These are phyloP conservation scores for Gymnosoma rotundatum DNA, from an alignment of 2,888 invertebrate genomes.

Conservation along the genomic window DNA sequence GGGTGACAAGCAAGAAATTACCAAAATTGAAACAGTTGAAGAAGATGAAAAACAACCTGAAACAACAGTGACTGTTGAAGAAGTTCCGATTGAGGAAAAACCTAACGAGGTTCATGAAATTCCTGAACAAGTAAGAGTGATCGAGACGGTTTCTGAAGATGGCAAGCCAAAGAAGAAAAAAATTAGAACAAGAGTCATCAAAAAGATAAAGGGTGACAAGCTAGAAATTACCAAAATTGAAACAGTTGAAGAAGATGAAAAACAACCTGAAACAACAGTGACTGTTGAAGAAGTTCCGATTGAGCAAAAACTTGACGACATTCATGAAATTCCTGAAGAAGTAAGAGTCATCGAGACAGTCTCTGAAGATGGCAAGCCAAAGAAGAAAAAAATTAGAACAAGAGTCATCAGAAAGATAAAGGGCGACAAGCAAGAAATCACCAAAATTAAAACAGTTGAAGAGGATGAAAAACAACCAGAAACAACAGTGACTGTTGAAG, in stretches of 20 bases:
- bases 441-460: constrained; percentile 74
- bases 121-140: constrained; percentile 77
- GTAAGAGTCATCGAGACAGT: constrained; percentile 73
- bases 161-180: constrained; percentile 78
- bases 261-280: constrained; percentile 77
- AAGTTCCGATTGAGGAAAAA: constrained; percentile 79
- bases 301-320: constrained; percentile 75
- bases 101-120: constrained; percentile 73
- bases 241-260: constrained; percentile 75
- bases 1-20: constrained; percentile 76
- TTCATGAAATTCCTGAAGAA: constrained; percentile 74
- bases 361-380: constrained; percentile 76
- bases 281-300: constrained; percentile 81
- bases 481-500: constrained; percentile 76
- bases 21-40: constrained; percentile 79
- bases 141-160: constrained; percentile 81
- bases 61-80: constrained; percentile 79
- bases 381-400: constrained; percentile 77
- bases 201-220: constrained; percentile 68
- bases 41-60: constrained; percentile 79
- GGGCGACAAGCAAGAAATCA: constrained; percentile 72
- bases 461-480: constrained; percentile 76
- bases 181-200: constrained; percentile 80
- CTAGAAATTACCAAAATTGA: constrained; percentile 77
- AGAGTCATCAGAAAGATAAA: constrained; percentile 77